phyloP scores from a whole-genome alignment of 2,113 vertebrate genomes.

The Halcyon senegalensis region DNA sequence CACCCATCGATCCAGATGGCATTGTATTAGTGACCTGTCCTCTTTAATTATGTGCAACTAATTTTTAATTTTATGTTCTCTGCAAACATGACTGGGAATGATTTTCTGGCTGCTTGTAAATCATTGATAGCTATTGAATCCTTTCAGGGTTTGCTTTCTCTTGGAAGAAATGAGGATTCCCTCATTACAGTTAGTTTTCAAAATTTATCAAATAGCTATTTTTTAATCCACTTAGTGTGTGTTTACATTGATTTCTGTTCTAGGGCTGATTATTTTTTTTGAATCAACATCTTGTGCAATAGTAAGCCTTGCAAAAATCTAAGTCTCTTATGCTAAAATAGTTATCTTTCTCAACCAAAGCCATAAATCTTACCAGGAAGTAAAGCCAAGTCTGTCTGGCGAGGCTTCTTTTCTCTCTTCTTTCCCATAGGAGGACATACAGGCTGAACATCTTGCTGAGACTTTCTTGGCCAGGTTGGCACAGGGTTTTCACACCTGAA shows the following conservation, averaged over 20 bases:
- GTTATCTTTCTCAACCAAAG: conserved; percentile 4
- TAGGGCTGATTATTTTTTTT: background rate
- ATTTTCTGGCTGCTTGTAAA: conserved; percentile 46
- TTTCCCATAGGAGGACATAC: background rate
- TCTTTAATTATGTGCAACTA: conserved; percentile 41
- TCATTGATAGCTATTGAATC: conserved; percentile 21
- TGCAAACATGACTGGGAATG: conserved; percentile 10
- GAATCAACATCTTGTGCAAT: conserved; percentile 9
- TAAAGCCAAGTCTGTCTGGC: background rate
- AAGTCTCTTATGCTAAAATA: background rate
- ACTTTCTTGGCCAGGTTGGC: background rate
- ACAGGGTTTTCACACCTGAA: background rate
- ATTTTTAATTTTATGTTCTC: conserved; percentile 46
- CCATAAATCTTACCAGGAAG: background rate
- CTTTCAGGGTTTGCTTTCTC: conserved; percentile 20
- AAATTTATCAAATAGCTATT: background rate
- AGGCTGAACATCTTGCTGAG: background rate
- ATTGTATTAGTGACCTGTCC: conserved; percentile 50
- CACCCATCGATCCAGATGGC: conserved; percentile 5
- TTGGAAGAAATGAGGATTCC: conserved; percentile 15
- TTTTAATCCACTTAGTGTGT: conserved; percentile 6
- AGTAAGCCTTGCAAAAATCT: background rate
- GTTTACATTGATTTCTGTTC: conserved; percentile 29
- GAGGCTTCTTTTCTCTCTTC: background rate
- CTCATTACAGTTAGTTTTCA: conserved; percentile 1